Evolutionary conservation across 2,888 invertebrate genomes (phyloP), one percentile per base, ranked within the genome.

Genomic region (Pilophorus perplexus): DNA sequence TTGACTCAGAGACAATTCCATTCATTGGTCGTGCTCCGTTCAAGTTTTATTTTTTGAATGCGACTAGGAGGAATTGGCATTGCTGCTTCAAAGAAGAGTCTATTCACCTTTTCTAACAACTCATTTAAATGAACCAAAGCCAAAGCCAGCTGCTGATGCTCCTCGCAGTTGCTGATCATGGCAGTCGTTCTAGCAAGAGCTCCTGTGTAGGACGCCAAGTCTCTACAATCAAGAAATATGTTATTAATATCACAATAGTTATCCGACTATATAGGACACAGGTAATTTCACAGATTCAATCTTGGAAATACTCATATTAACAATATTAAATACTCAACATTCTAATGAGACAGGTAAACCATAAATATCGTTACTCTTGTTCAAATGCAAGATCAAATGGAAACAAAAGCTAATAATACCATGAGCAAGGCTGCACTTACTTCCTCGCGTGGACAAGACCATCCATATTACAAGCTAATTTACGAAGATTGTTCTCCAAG

Each of bases 111-210:
- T 77, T 89, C 89, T 75, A 91, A 88, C 1, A 89, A 85, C 77
- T 96, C 95, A 0, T 95, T 91, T 48, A 97, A 80, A 76, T 93
- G 91, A 2, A 92, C 89, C 14, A 97, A 81, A 1, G 93, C 94
- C 73, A 93, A 82, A 0, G 95, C 93, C 33, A 97, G 82, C 8
- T 90, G 90, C 69, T 90, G 91, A 75, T 95, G 93, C 74, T 96
- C 93, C 78, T 97, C 97, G 71, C 92, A 89, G 71, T 90, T 89
- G 69, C 95, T 91, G 67, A 98, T 80, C 83, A 95, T 88, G 0
- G 93, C 93, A 33, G 88, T 85, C 67, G 89, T 89, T 79, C 88
- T 87, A n/a, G 92, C 90, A 68, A 94, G 90, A 16, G 87, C 84
- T 70, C 89, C 90, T 2, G 93, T 89, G 54, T 89, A 81, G 67